These are phyloP conservation scores for Drosophila fuyamai DNA, from an alignment of 1,140 invertebrate species.

Conservation along the genomic window DNA sequence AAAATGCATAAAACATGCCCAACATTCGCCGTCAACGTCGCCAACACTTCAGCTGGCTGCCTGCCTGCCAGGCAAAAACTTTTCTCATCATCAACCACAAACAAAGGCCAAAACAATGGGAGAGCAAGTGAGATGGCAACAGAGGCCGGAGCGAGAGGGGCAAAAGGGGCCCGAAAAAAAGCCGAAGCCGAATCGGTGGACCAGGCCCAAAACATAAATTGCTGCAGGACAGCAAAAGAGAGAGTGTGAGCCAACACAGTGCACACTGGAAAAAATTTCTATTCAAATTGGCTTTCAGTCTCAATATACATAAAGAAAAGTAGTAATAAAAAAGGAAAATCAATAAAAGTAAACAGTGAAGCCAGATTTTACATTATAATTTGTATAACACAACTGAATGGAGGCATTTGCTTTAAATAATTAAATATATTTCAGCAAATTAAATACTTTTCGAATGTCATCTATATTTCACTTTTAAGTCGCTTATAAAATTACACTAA, in stretches of 20 bases:
- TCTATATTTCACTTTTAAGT: too few species aligned
- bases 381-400: too few species aligned
- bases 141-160: neutral
- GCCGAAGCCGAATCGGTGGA: conserved; percentile 55
- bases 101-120: conserved; percentile 78
- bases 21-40: conserved; percentile 74
- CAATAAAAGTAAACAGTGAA: too few species aligned
- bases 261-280: conserved; percentile 1
- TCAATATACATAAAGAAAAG: too few species aligned
- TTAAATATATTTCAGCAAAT: neutral
- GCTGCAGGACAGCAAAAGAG: conserved; percentile 58
- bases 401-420: neutral
- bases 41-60: conserved; percentile 77
- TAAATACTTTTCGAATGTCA: too few species aligned
- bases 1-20: conserved; percentile 82
- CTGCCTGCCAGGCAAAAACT: conserved; percentile 77
- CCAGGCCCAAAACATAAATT: conserved; percentile 77
- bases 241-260: conserved; percentile 4
- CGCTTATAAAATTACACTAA: too few species aligned
- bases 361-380: too few species aligned
- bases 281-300: too few species aligned
- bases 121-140: conserved; percentile 17
- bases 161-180: conserved; percentile 33
- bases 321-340: neutral
- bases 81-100: conserved; percentile 83